These are phyloP conservation scores for Arion vulgaris DNA, from an alignment of 1,140 invertebrate species.

Conservation along the genomic window DNA sequence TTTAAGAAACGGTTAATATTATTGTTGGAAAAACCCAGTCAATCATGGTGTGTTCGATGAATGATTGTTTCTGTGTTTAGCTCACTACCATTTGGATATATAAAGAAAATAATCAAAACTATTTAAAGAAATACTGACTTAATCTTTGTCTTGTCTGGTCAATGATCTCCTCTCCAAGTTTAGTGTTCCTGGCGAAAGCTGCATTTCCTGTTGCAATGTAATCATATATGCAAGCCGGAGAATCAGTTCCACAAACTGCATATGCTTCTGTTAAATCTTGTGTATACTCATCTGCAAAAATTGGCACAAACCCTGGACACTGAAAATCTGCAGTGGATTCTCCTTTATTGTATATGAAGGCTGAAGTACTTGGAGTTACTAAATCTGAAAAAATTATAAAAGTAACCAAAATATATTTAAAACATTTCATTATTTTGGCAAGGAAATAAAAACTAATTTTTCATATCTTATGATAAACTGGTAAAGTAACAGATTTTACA, in stretches of 20 bases:
- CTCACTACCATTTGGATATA: too few species aligned
- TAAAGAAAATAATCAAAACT: too few species aligned
- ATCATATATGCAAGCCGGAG: slow-evolving; percentile 48
- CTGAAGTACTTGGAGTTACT: slow-evolving; percentile 30
- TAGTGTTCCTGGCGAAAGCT: slow-evolving; percentile 41
- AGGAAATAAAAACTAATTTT: background rate
- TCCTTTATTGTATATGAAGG: slow-evolving; percentile 45
- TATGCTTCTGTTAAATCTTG: slow-evolving; percentile 22
- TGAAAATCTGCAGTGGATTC: slow-evolving; percentile 37
- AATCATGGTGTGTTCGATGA: too few species aligned
- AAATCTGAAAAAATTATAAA: slow-evolving; percentile 43
- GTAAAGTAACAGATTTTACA: too few species aligned
- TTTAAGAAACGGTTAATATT: too few species aligned
- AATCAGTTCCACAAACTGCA: slow-evolving; percentile 40
- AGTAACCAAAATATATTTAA: too few species aligned
- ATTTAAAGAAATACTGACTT: too few species aligned
- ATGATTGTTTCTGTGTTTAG: too few species aligned
- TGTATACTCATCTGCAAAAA: slow-evolving; percentile 42
- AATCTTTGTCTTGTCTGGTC: background rate
- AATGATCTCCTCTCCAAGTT: background rate
- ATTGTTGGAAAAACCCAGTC: too few species aligned
- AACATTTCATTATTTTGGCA: background rate
- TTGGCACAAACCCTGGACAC: slow-evolving; percentile 42
- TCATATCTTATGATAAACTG: too few species aligned
- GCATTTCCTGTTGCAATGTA: slow-evolving; percentile 46